Evolutionary conservation across 2,113 vertebrate genomes (phyloP).

Genomic region (Lepidothrix coronata): DNA sequence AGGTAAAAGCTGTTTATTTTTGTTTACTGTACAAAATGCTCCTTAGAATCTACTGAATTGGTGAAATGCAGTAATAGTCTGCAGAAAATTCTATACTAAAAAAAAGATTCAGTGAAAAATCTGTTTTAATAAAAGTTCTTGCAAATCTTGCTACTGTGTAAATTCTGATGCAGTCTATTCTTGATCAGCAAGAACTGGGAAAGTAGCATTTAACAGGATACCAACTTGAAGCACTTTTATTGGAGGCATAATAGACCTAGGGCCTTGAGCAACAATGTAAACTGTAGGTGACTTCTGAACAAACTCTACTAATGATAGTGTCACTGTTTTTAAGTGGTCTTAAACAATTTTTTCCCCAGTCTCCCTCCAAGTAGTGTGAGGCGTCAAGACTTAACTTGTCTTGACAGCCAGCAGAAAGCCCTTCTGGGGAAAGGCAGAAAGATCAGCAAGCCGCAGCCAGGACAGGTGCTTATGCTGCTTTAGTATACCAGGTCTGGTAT

Average conservation of each 20-base stretch:
- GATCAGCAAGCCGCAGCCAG: background rate
- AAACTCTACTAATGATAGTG: background rate
- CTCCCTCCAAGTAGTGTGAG: background rate
- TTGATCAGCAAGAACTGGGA: background rate
- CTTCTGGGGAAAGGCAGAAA: background rate
- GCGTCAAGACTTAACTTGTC: background rate
- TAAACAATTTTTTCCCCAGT: background rate
- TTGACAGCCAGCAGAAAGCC: background rate
- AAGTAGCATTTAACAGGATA: background rate
- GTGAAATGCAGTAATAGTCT: background rate
- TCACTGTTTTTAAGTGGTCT: background rate
- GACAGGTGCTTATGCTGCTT: background rate
- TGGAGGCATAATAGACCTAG: background rate
- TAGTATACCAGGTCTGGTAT: background rate
- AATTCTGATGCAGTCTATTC: background rate
- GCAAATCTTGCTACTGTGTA: background rate
- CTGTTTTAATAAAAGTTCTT: background rate
- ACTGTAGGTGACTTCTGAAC: background rate
- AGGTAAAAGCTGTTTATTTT: constrained; percentile 72
- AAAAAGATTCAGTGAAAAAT: background rate
- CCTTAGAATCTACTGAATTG: background rate
- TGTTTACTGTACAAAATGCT: background rate
- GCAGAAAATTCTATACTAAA: background rate
- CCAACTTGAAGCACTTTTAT: background rate
- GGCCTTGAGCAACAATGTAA: background rate